Evolutionary conservation across 2,113 vertebrate genomes (phyloP).

Genomic region (Tonatia bakeri): DNA sequence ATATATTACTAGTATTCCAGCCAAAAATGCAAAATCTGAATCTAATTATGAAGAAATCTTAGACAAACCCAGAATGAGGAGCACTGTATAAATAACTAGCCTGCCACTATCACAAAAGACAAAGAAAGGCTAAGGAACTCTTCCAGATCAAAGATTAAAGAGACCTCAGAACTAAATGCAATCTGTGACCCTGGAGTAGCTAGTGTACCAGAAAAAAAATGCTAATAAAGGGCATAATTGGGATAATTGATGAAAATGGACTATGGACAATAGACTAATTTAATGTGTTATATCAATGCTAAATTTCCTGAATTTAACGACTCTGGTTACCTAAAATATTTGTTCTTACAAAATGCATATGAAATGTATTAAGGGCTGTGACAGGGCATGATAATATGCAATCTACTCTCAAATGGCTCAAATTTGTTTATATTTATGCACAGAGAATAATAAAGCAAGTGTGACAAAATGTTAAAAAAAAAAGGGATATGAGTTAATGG

Average conservation of each 20-base stretch:
- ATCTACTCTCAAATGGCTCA: neutral
- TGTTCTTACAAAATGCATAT: slow-evolving; percentile 6
- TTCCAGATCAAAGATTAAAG: neutral
- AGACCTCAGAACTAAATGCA: neutral
- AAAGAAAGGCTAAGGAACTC: neutral
- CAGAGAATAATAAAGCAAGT: neutral
- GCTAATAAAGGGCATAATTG: neutral
- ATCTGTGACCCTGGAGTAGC: neutral
- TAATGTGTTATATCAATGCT: neutral
- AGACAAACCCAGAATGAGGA: neutral
- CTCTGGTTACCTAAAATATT: neutral
- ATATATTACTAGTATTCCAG: neutral
- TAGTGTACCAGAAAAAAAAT: neutral
- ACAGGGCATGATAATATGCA: neutral
- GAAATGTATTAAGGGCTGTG: neutral
- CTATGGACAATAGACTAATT: neutral
- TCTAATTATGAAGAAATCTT: slow-evolving; percentile 13
- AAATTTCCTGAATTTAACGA: slow-evolving; percentile 40
- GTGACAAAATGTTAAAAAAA: neutral
- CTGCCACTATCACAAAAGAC: neutral
- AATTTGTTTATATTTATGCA: neutral
- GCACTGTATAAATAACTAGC: neutral
- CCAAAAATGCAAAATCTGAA: slow-evolving; percentile 8
- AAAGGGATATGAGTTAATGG: neutral
- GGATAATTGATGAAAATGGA: neutral